Evolutionary conservation across 2,888 invertebrate genomes (phyloP).

Genomic region (Agrotis segetum): DNA sequence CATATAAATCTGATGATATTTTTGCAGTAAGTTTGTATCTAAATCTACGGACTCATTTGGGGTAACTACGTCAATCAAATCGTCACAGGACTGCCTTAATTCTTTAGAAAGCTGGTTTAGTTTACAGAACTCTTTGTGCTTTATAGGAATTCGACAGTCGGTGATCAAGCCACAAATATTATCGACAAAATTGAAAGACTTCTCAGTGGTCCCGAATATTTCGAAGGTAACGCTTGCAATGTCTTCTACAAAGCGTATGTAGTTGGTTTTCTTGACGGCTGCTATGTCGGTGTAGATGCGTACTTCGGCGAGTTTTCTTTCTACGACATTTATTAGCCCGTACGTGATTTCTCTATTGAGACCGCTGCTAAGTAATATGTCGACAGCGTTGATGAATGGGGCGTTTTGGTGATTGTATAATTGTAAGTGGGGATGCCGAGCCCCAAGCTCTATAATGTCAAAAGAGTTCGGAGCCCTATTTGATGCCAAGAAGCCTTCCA

Average conservation of each 20-base stretch:
- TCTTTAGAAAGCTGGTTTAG: constrained; percentile 86
- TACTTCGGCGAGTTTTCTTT: constrained; percentile 88
- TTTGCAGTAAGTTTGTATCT: constrained; percentile 82
- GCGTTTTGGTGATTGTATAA: constrained; percentile 88
- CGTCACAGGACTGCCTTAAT: constrained; percentile 87
- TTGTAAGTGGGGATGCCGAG: constrained; percentile 86
- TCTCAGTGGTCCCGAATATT: constrained; percentile 87
- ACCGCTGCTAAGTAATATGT: constrained; percentile 87
- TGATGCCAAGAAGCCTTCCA: constrained; percentile 91
- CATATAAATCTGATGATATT: constrained; percentile 88
- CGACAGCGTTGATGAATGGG: constrained; percentile 88
- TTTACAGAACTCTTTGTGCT: constrained; percentile 88
- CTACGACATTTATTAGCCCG: constrained; percentile 88
- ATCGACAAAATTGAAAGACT: constrained; percentile 84
- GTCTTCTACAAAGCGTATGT: constrained; percentile 87
- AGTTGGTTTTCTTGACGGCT: constrained; percentile 86
- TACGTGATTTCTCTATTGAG: constrained; percentile 89
- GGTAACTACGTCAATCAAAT: constrained; percentile 82
- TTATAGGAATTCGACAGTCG: constrained; percentile 87
- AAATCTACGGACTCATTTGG: constrained; percentile 70
- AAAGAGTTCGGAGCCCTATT: constrained; percentile 88
- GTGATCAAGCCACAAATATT: constrained; percentile 85
- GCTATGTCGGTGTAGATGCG: constrained; percentile 83
- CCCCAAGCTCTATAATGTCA: constrained; percentile 86
- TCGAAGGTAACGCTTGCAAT: constrained; percentile 88